Evolutionary conservation across 2,113 vertebrate species (phyloP), one percentile per base, ranked within the genome.

Genomic region (Panthera uncia): DNA sequence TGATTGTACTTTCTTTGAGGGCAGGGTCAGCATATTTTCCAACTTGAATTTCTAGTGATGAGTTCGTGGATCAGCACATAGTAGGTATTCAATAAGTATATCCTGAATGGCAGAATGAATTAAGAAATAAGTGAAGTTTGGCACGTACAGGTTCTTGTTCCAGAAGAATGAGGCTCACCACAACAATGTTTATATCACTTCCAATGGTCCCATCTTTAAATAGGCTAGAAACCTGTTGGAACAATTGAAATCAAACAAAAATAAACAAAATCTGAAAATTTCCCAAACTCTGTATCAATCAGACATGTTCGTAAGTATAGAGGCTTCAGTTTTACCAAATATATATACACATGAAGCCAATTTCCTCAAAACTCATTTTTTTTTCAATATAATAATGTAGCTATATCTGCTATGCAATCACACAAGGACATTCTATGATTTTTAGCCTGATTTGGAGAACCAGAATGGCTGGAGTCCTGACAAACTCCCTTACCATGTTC

Each of bases 181-280:
- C 99, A 4, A 99, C 99, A 38, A 99, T 99, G 97, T 99, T 99
- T 97, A 99, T 99, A 94, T 99, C 99, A 5, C 99, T 99, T 97
- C 99, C 99, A 96, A 99, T 99, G 73, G 99, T 99, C 93, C 99
- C 99, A 95, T 99, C 99, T 98, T 99, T 99, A 98, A 99, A 99
- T 11, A 99, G 99, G 97, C 99, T 99, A 92, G 99, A 99, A 74
- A 99, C 99, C 99, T 99, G 97, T 69, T 81, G 0, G 3, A 96
- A 98, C 38, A 97, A 97, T 73, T 38, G 4, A 57, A 96, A 83
- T 41, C 5, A 81, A 63, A 97, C 7, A 96, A 61, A 83, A 79
- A 73, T 52, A 55, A 50, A 27, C 4, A 86, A 41, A 89, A 61
- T 63, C 13, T 84, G 38, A 52, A 63, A 36, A 57, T 31, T 89